A percentile compares a stretch with the other conserved stretches of the same genome.
These are phyloP conservation scores for Oxystoma pomonae DNA, from an alignment of 2,888 invertebrate genomes.

Conservation along the genomic window DNA sequence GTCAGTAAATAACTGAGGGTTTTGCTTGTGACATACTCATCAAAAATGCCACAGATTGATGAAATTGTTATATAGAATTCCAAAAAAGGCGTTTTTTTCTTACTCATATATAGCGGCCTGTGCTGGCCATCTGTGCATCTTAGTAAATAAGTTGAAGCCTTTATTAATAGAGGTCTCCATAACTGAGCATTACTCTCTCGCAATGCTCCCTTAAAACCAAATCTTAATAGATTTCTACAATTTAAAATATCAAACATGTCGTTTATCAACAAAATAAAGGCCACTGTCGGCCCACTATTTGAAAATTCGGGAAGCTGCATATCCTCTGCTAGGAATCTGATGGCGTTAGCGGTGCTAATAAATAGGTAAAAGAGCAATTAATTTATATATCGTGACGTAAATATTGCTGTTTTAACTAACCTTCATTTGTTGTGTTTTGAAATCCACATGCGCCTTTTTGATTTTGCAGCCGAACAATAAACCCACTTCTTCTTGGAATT, in stretches of 20 bases:
- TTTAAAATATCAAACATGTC: slow-evolving; percentile 15
- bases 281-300: slow-evolving; percentile 8
- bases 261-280: slow-evolving; percentile 10
- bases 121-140: slow-evolving; percentile 10
- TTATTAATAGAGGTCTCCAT: slow-evolving; percentile 7
- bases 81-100: slow-evolving; percentile 12
- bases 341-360: slow-evolving; percentile 16
- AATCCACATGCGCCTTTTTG: slow-evolving; percentile 11
- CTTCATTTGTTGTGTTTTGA: slow-evolving; percentile 19
- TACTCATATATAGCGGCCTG: slow-evolving; percentile 9
- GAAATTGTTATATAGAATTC: slow-evolving; percentile 11
- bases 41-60: slow-evolving; percentile 14
- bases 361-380: no score
- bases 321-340: slow-evolving; percentile 1
- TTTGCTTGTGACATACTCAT: slow-evolving; percentile 12
- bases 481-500: neutral
- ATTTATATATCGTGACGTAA: no score
- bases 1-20: slow-evolving; percentile 9
- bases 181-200: slow-evolving; percentile 2
- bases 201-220: slow-evolving; percentile 13
- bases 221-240: slow-evolving; percentile 8
- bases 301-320: slow-evolving; percentile 6
- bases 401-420: slow-evolving; percentile 6
- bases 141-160: slow-evolving; percentile 8
- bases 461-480: slow-evolving; percentile 16